Base-by-base conservation (phyloP, 2,888 invertebrate species). In the Timema cristinae region DNA sequence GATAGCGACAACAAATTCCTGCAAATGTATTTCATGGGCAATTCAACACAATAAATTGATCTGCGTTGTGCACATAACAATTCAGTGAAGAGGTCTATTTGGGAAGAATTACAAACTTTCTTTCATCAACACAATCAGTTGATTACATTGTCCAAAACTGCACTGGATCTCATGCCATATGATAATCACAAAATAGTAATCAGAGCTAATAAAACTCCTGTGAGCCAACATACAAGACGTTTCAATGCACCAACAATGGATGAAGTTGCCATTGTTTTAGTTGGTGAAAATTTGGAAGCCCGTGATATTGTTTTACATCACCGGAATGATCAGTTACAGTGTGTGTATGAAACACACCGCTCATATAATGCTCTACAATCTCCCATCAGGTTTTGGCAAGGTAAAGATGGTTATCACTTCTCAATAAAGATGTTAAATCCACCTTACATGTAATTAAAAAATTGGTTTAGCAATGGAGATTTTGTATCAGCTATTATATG, bases 341-440 rank as follows among this genome's bases (percentile, higher is more conserved):
- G 78, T 7, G 78, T 81, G 7, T 66, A 76, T 0, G 80, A 81
- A 50, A 78, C 78, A 15, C 79, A 80, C 56, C 76, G 75, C 59
- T 79, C 76, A 56, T 79, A 80, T 70, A 81, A 82, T 71, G 78
- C 81, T 2, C 73, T 83, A 48, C 77, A 79, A 67, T 82, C 82
- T 70, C 81, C 81, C 0, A 0, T 82, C 0, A 78, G 81, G 49
- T 82, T 80, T 72, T 75, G 78, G 16, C 76, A 75, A 67, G 78
- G 78, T 7, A 73, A 80, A 32, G 32, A 32, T 32, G 32, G n/a
- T 32, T 32, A 32, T 32, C 32, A 32, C 32, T 32, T 32, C 32
- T 32, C 32, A 32, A 32, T 32, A 1, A 32, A 32, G 32, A 32
- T 32, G 32, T n/a, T 32, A 32, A 2, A 32, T 32, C 4, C 32